These are phyloP conservation scores for Caiman crocodilus DNA, from an alignment of 2,797 vertebrate species.

Conservation along the genomic window DNA sequence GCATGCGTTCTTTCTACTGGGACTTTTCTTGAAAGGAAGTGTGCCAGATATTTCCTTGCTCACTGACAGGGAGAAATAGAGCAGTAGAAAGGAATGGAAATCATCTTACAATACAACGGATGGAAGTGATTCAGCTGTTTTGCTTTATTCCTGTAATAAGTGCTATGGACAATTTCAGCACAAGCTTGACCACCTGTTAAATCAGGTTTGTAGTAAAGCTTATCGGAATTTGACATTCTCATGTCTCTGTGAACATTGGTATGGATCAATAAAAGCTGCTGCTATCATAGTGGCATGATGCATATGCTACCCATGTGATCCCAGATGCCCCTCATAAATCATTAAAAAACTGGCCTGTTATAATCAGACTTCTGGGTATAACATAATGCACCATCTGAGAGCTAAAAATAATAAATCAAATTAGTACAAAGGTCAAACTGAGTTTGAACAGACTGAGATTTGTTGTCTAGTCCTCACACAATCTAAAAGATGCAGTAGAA, in stretches of 20 bases:
- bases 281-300: constrained; percentile 42
- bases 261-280: constrained; percentile 48
- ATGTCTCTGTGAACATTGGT: constrained; percentile 43
- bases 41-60: constrained; percentile 53
- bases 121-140: constrained; percentile 67
- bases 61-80: constrained; percentile 38
- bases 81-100: constrained; percentile 62
- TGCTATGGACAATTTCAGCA: constrained; percentile 23
- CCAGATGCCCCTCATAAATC: constrained; percentile 74
- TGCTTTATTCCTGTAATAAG: constrained; percentile 59
- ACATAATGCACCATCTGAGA: constrained; percentile 44
- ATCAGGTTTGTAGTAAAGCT: constrained; percentile 54
- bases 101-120: constrained; percentile 38
- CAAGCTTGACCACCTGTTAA: constrained; percentile 67
- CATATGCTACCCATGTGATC: constrained; percentile 29
- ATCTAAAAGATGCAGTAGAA: constrained; percentile 9
- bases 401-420: constrained; percentile 63
- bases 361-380: constrained; percentile 61
- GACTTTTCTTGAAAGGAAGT: constrained; percentile 45
- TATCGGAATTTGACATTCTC: constrained; percentile 58
- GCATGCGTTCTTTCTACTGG: constrained; percentile 3
- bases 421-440: constrained; percentile 54
- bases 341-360: constrained; percentile 45
- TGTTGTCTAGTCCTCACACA: constrained; percentile 18
- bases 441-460: constrained; percentile 43